These are phyloP conservation scores for Stigmatopora argus DNA, from an alignment of 2,113 vertebrate species.

Conservation along the genomic window DNA sequence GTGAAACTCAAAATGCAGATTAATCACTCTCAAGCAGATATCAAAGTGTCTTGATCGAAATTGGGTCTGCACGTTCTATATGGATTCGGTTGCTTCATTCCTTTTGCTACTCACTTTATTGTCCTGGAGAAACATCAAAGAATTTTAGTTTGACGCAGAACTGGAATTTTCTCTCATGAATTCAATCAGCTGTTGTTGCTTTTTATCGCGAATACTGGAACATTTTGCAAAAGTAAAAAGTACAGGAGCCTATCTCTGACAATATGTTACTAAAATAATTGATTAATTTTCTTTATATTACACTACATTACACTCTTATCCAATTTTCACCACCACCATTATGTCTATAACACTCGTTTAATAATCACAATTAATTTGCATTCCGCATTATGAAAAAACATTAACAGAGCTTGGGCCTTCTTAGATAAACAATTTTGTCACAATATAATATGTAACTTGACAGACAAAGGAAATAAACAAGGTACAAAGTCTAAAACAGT, in stretches of 20 bases:
- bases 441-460: background rate
- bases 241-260: conserved; percentile 20
- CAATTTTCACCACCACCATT: too few species aligned
- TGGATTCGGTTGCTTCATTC: conserved; percentile 36
- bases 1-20: conserved; percentile 55
- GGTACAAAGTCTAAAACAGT: background rate
- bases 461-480: background rate
- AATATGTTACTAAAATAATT: conserved; percentile 11
- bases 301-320: background rate
- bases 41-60: conserved; percentile 33
- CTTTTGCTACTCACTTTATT: conserved; percentile 15
- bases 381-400: background rate
- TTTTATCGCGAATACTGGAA: conserved; percentile 32
- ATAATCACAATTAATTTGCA: background rate
- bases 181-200: conserved; percentile 30
- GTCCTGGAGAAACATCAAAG: conserved; percentile 12
- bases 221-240: conserved; percentile 28
- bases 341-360: background rate
- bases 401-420: background rate
- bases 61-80: conserved; percentile 25
- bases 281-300: conserved; percentile 44
- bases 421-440: background rate
- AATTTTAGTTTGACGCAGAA: conserved; percentile 27
- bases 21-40: conserved; percentile 46
- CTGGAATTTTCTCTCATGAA: conserved; percentile 31